Base-by-base conservation (phyloP, 2,888 invertebrate species). In the Hypomecis punctinalis region DNA sequence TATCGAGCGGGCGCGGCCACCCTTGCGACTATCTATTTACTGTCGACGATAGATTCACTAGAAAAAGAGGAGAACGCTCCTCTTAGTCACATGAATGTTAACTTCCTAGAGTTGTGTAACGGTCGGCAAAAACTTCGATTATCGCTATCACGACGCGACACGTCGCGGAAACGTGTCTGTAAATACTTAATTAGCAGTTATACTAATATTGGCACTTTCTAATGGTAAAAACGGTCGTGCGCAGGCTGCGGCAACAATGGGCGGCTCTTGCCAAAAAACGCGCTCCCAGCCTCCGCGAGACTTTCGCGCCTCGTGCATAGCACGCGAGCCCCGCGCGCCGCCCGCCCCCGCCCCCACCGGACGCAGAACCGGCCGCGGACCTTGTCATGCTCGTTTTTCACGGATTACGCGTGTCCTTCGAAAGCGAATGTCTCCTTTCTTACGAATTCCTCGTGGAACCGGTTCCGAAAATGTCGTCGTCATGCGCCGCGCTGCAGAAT, bases 151-250 rank as follows among this genome's bases (percentile, higher is more conserved):
- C 66, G 63, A 58, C 57, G 35, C 58, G 56, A 42, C 67, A 61
- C 55, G 57, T 47, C 58, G 61, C 74, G 81, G 77, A 79, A 76
- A 72, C 67, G 63, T 68, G 67, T 65, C 69, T 66, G 68, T 23
- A 23, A 23, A 61, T 79, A 10, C 33, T 23, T 63, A 68, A 75
- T 78, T 72, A 75, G 64, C 71, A 73, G 73, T 76, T 76, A 76
- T 69, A 69, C 62, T 74, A 73, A 76, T 75, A 74, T 72, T 63
- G 63, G 66, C 68, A 69, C 82, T 80, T 80, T 82, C 80, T 76
- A 79, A 66, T 63, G 62, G 67, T 62, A 78, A 82, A 74, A 80
- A 79, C 70, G 56, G 57, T 64, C 69, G 73, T 55, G 62, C 52
- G 63, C 60, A 63, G 67, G 52, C 67, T 70, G 62, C 54, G 65